A percentile compares a stretch with the other conserved stretches of the same genome.
Evolutionary conservation across 2,113 vertebrate species (phyloP).

Genomic region (Lipophrys pholis): DNA sequence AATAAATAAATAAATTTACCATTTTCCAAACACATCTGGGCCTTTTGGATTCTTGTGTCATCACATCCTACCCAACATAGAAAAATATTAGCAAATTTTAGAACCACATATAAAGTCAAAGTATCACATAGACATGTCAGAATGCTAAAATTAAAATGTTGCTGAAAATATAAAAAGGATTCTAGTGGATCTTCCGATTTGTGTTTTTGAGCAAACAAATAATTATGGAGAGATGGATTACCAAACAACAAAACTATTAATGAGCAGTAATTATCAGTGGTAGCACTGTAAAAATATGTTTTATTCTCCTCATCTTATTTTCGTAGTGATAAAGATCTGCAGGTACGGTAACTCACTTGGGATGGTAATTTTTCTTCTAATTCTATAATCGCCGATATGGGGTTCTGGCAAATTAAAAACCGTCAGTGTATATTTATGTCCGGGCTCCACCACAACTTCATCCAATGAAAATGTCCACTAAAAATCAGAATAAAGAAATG

Average conservation of each 20-base stretch:
- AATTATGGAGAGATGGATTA: not conserved
- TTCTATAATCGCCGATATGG: not conserved
- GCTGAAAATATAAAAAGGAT: not conserved
- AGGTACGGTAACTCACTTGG: slow-evolving; percentile 65
- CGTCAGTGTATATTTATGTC: slow-evolving; percentile 63
- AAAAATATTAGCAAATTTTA: not conserved
- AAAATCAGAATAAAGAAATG: not conserved
- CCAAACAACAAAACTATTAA: not conserved
- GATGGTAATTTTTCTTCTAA: slow-evolving; percentile 37
- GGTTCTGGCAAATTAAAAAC: slow-evolving; percentile 78
- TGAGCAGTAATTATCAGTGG: not conserved
- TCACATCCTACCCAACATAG: slow-evolving; percentile 64
- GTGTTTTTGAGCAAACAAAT: not conserved
- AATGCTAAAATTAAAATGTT: not conserved
- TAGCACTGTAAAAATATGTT: not conserved
- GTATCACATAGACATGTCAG: not conserved
- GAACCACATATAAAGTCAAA: not conserved
- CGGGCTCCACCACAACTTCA: slow-evolving; percentile 62
- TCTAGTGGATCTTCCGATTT: not conserved
- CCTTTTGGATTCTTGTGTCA: slow-evolving; percentile 38
- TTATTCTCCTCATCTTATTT: not conserved
- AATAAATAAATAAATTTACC: slow-evolving; percentile 50
- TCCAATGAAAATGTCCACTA: slow-evolving; percentile 80
- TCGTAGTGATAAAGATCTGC: not conserved
- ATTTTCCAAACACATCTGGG: slow-evolving; percentile 70